Conservation (phyloP, 2,797 vertebrate genomes). For the Arctocebus calabarensis region DNA sequence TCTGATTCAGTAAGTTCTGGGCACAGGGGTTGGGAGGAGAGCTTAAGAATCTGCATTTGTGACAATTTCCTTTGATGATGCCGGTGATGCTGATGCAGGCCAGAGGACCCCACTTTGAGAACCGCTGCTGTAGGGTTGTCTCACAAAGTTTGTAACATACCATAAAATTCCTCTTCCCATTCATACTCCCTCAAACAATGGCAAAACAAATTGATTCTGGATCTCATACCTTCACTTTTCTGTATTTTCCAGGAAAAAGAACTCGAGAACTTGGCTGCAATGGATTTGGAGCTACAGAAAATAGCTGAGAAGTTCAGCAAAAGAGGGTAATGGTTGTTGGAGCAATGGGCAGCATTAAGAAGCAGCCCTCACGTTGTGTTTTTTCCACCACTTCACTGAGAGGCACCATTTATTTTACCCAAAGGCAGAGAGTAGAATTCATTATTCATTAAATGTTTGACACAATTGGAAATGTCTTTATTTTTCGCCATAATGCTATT, state of each 20-base stretch:
- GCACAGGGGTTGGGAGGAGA: neutral
- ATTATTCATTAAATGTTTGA: constrained; percentile 83
- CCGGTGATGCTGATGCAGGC: neutral
- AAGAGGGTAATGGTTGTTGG: constrained; percentile 83
- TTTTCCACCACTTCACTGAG: constrained; percentile 78
- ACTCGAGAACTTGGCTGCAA: constrained; percentile 93
- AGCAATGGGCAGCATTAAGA: constrained; percentile 32
- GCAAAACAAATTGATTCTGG: neutral
- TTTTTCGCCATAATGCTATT: constrained; percentile 88
- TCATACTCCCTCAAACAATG: neutral
- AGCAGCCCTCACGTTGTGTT: constrained; percentile 37
- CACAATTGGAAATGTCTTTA: constrained; percentile 83
- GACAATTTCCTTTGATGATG: neutral
- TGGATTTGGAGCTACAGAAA: constrained; percentile 95
- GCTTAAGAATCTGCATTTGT: neutral
- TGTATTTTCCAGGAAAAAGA: constrained; percentile 91
- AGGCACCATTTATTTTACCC: constrained; percentile 82
- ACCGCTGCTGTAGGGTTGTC: neutral
- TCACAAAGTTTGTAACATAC: neutral
- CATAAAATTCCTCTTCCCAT: neutral
- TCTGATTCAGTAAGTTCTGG: neutral
- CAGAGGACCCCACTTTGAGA: neutral
- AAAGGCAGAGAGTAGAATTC: constrained; percentile 84
- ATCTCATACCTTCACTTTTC: constrained; percentile 41
- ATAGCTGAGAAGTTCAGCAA: constrained; percentile 92